Conservation (phyloP, 2,797 vertebrate species). For the Microctenopoma stevenorrisi region DNA sequence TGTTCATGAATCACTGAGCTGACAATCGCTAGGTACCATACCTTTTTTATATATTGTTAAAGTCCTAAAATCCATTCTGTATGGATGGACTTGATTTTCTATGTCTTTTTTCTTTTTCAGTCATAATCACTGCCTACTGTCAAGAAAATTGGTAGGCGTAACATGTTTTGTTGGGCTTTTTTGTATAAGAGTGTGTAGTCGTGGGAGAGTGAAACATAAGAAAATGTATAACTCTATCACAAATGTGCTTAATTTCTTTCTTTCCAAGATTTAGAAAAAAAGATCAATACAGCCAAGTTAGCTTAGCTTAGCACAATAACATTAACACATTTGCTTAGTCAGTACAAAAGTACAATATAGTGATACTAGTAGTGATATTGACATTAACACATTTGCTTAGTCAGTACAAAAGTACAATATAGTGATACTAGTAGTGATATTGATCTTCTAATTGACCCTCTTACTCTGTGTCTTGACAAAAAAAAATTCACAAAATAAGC, state of each 20-base stretch:
- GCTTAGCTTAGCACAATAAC: constrained; percentile 4
- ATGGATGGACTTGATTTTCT: constrained; percentile 25
- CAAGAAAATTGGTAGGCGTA: constrained; percentile 68
- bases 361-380: no score
- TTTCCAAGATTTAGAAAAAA: constrained; percentile 2
- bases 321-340: constrained; percentile 8
- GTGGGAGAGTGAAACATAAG: constrained; percentile 28
- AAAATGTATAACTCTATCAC: constrained; percentile 31
- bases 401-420: background rate
- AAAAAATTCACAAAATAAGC: constrained; percentile 1
- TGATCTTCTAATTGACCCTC: background rate
- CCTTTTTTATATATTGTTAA: constrained; percentile 40
- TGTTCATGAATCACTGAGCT: constrained; percentile 63
- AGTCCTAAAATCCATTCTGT: constrained; percentile 28
- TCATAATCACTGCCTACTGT: constrained; percentile 45
- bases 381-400: constrained; percentile 5
- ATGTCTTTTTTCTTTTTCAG: constrained; percentile 25
- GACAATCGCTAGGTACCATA: constrained; percentile 67
- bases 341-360: background rate
- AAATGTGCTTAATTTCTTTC: constrained; percentile 19
- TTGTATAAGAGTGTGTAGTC: constrained; percentile 23
- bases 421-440: no score
- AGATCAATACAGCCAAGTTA: background rate
- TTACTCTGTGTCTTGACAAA: background rate
- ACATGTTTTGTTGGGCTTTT: constrained; percentile 55